These are phyloP conservation scores for Zalophus californianus DNA, from an alignment of 2,797 vertebrate genomes.

Conservation along the genomic window DNA sequence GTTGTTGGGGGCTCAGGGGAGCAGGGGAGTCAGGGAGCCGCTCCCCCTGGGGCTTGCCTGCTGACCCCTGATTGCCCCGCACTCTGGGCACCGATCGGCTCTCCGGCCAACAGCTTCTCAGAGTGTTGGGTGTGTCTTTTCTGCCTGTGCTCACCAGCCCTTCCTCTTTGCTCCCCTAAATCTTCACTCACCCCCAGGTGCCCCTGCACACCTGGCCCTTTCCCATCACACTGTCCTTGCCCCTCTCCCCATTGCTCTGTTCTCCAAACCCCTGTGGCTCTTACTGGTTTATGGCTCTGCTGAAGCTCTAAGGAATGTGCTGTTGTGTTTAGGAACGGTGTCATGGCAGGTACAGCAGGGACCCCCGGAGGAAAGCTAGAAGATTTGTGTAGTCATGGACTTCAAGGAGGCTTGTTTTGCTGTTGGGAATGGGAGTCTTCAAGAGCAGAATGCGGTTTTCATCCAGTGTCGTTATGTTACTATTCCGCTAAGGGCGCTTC, in stretches of 20 bases:
- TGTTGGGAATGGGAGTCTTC: neutral
- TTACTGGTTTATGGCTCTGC: neutral
- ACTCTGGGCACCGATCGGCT: neutral
- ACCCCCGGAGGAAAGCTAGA: neutral
- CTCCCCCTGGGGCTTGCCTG: neutral
- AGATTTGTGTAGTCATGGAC: fast-evolving
- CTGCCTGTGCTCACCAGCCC: neutral
- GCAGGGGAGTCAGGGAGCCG: neutral
- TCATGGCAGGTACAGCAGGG: fast-evolving
- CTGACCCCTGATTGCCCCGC: neutral
- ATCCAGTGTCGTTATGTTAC: neutral
- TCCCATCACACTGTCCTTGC: neutral
- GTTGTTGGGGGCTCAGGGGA: neutral
- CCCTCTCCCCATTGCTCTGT: neutral
- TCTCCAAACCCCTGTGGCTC: neutral
- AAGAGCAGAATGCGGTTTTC: neutral
- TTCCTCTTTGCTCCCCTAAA: neutral
- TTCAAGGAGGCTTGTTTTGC: neutral
- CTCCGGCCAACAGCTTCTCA: neutral
- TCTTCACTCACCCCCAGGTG: neutral
- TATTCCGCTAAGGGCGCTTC: fast-evolving
- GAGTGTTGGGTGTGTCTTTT: neutral
- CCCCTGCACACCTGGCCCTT: too few species aligned
- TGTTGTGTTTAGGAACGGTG: neutral
- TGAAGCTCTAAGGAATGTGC: neutral